These are phyloP conservation scores for Lochmaea crataegi DNA, from an alignment of 2,888 invertebrate genomes.

Conservation along the genomic window DNA sequence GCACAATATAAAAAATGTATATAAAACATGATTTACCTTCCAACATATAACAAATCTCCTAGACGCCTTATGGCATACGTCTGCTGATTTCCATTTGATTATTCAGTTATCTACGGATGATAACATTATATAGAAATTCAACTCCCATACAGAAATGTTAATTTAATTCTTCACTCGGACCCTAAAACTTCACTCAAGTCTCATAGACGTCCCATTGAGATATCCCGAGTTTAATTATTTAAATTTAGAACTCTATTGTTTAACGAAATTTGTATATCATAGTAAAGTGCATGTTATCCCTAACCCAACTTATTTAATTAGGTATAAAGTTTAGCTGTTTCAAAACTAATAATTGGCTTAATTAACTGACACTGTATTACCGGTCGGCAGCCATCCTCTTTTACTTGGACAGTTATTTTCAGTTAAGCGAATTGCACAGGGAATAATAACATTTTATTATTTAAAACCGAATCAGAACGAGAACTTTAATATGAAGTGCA, in stretches of 20 bases:
- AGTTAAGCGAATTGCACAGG: constrained; percentile 41
- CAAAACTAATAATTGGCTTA: constrained; percentile 56
- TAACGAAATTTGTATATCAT: constrained; percentile 46
- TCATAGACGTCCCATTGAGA: constrained; percentile 33
- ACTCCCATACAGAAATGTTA: not conserved
- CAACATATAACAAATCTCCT: no score
- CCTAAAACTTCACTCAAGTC: constrained; percentile 22
- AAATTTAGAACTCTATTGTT: constrained; percentile 34
- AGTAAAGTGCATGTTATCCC: constrained; percentile 47
- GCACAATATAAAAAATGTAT: no score
- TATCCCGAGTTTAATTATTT: constrained; percentile 12
- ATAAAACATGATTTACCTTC: no score
- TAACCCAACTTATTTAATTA: constrained; percentile 54
- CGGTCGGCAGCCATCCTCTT: constrained; percentile 42
- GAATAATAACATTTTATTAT: no score
- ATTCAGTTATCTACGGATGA: not conserved
- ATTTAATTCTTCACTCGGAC: constrained; percentile 22
- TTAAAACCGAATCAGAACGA: no score
- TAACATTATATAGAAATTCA: constrained; percentile 1
- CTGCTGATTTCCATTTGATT: not conserved
- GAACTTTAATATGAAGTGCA: no score
- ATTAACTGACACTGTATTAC: constrained; percentile 51
- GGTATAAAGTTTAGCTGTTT: constrained; percentile 50
- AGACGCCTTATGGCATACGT: no score
- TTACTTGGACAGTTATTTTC: constrained; percentile 42